Evolutionary conservation across 2,113 vertebrate species (phyloP).

Genomic region (Narcine bancroftii): DNA sequence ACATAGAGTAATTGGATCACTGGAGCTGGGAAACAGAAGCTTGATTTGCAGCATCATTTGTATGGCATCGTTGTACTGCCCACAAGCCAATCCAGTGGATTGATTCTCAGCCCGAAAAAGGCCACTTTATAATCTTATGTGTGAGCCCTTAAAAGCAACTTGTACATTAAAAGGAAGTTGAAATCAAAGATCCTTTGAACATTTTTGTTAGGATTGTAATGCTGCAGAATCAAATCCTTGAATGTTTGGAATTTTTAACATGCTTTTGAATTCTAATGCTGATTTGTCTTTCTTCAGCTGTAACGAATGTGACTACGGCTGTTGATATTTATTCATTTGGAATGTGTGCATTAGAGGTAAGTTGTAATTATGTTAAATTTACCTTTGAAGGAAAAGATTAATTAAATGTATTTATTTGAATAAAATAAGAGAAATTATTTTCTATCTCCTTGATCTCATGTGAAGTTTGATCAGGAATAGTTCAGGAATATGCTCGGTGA

Average conservation of each 20-base stretch:
- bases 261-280: not conserved
- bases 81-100: not conserved
- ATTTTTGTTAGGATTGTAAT: not conserved
- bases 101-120: not conserved
- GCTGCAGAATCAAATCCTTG: not conserved
- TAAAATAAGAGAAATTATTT: not conserved
- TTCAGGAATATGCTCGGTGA: not conserved
- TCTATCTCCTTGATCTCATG: not conserved
- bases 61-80: too few species aligned
- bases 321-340: slow-evolving; percentile 98
- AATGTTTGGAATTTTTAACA: not conserved
- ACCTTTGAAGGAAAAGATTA: not conserved
- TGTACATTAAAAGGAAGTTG: not conserved
- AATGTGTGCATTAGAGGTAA: slow-evolving; percentile 98
- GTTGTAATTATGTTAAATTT: slow-evolving; percentile 30
- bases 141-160: not conserved
- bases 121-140: not conserved
- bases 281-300: slow-evolving; percentile 52
- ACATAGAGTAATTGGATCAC: too few species aligned
- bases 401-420: too few species aligned
- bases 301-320: slow-evolving; percentile 88
- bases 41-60: too few species aligned
- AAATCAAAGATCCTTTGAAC: not conserved
- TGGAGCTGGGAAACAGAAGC: too few species aligned
- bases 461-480: not conserved